These are phyloP conservation scores for Clavelina lepadiformis DNA, from an alignment of 23 tunicate species.

Conservation along the genomic window DNA sequence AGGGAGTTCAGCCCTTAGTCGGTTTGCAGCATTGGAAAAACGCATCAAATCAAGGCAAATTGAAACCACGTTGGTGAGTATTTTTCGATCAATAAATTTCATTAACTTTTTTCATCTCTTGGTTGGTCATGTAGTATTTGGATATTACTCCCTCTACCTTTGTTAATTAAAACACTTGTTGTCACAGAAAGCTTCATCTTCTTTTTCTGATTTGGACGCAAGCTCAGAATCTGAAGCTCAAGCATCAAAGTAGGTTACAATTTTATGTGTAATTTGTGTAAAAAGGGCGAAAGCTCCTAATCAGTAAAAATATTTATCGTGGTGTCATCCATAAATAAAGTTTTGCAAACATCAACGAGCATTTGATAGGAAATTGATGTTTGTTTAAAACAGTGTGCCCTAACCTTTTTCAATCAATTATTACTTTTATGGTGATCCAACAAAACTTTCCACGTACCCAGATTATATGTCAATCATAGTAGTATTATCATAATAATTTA, in stretches of 20 bases:
- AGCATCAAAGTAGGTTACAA: neutral
- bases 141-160: neutral
- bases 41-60: conserved; percentile 13
- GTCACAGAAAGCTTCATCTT: conserved; percentile 13
- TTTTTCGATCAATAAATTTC: neutral
- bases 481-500: too few relatives aligned
- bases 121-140: neutral
- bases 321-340: too few relatives aligned
- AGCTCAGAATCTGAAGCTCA: conserved; percentile 54
- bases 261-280: too few relatives aligned
- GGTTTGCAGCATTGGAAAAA: conserved; percentile 25
- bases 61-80: neutral
- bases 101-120: neutral
- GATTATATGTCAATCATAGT: too few relatives aligned
- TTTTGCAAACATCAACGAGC: too few relatives aligned
- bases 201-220: conserved; percentile 43
- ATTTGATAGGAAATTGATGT: too few relatives aligned
- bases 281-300: too few relatives aligned
- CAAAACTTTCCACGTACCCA: too few relatives aligned
- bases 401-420: too few relatives aligned
- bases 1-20: conserved; percentile 4
- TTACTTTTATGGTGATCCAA: too few relatives aligned
- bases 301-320: too few relatives aligned
- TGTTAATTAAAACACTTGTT: neutral
- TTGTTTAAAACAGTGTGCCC: too few relatives aligned